Conservation (phyloP, 2,797 vertebrate genomes). For the Caiman crocodilus region DNA sequence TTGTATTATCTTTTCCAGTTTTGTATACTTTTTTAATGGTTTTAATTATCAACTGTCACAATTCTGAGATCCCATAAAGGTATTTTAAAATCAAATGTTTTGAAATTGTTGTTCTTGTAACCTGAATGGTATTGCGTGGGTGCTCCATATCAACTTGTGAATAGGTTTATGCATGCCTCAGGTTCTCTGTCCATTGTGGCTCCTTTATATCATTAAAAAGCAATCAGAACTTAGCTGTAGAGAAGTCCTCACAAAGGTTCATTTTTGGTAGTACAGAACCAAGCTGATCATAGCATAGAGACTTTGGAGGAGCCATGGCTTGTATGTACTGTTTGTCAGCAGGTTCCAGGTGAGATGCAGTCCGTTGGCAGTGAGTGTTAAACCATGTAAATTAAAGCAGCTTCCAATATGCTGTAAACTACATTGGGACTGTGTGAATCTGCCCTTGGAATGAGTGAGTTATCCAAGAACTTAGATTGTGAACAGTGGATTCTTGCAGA, state of each 20-base stretch:
- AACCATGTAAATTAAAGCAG: background rate
- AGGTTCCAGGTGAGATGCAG: rapidly evolving
- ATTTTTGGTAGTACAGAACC: background rate
- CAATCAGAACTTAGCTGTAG: background rate
- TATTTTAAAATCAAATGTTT: background rate
- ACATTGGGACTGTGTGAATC: background rate
- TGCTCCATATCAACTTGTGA: background rate
- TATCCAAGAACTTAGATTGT: background rate
- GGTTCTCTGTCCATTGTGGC: background rate
- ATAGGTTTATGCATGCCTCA: background rate
- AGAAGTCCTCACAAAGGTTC: too few species aligned
- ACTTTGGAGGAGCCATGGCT: background rate
- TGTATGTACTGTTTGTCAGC: background rate
- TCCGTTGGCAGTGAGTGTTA: background rate
- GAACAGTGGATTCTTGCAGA: background rate
- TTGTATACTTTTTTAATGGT: background rate
- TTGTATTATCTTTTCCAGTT: background rate
- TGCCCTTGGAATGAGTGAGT: background rate
- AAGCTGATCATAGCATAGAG: background rate
- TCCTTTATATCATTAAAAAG: background rate
- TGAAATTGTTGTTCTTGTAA: background rate
- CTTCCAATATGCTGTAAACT: background rate
- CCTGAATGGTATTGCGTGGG: background rate
- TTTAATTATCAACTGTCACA: background rate
- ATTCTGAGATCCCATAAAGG: background rate